Evolutionary conservation across 2,797 vertebrate species (phyloP).

Genomic region (Enteromius fasciolatus): DNA sequence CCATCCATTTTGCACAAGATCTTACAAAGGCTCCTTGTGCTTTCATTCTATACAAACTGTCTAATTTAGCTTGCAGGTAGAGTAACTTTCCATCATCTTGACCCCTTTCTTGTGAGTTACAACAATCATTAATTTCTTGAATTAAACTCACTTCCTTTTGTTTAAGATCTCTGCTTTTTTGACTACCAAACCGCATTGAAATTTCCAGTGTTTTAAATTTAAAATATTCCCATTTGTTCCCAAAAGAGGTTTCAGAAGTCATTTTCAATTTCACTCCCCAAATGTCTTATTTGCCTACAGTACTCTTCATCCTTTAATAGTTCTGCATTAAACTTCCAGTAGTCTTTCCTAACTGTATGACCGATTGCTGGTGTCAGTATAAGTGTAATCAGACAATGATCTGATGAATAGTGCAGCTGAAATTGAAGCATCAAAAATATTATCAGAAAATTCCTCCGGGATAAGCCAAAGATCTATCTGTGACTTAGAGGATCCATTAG

Average conservation of each 20-base stretch:
- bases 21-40: neutral
- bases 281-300: neutral
- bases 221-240: neutral
- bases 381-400: no score
- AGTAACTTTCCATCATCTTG: neutral
- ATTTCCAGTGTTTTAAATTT: neutral
- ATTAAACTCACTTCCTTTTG: neutral
- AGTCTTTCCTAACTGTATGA: neutral
- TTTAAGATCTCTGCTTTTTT: neutral
- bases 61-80: slow-evolving; percentile 12
- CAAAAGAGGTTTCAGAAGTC: neutral
- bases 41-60: neutral
- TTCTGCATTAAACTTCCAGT: neutral
- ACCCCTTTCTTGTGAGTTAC: neutral
- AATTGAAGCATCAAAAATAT: no score
- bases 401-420: neutral
- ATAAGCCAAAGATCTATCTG: no score
- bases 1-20: neutral
- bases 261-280: neutral
- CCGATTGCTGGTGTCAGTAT: neutral
- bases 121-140: neutral
- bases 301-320: neutral
- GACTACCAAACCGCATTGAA: neutral
- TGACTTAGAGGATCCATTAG: neutral
- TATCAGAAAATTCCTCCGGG: no score